A percentile compares a stretch with the other conserved stretches of the same genome.
These are phyloP conservation scores for Calliphora vomitoria DNA, from an alignment of 2,888 invertebrate species.

Conservation along the genomic window DNA sequence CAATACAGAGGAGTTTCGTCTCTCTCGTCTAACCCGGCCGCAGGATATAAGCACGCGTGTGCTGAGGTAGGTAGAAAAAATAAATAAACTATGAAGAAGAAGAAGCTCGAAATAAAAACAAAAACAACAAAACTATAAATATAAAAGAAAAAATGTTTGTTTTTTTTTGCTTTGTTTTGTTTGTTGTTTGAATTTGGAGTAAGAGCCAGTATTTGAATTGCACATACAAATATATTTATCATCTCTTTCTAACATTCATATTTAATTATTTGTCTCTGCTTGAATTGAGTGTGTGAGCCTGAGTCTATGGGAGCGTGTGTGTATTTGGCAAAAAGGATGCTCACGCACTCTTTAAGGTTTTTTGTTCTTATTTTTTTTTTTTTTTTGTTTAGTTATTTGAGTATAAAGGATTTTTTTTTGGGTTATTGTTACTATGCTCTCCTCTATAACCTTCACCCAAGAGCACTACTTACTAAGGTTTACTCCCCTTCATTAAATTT, in stretches of 20 bases:
- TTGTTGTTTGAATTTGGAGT: slow-evolving; percentile 37
- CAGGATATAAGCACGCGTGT: slow-evolving; percentile 73
- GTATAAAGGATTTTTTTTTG: slow-evolving; percentile 67
- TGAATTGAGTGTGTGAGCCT: slow-evolving; percentile 49
- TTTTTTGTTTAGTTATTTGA: background rate
- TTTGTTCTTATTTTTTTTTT: background rate
- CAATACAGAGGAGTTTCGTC: slow-evolving; percentile 25
- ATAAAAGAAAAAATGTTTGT: slow-evolving; percentile 38
- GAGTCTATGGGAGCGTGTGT: slow-evolving; percentile 10
- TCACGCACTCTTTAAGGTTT: slow-evolving; percentile 63
- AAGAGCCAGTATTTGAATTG: slow-evolving; percentile 42
- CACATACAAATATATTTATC: slow-evolving; percentile 1
- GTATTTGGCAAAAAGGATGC: slow-evolving; percentile 66
- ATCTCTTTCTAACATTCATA: slow-evolving; percentile 71
- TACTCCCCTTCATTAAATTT: slow-evolving; percentile 66
- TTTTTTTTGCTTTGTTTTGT: slow-evolving; percentile 22
- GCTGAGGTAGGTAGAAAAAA: slow-evolving; percentile 28
- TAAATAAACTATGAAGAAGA: slow-evolving; percentile 6
- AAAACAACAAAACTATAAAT: slow-evolving; percentile 31
- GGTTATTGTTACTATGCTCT: slow-evolving; percentile 33
- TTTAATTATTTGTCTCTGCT: slow-evolving; percentile 64
- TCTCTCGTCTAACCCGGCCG: slow-evolving; percentile 64
- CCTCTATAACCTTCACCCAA: slow-evolving; percentile 74
- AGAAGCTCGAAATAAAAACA: slow-evolving; percentile 27
- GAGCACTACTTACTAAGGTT: slow-evolving; percentile 73